Conservation (phyloP, 2,797 vertebrate species). For the Geotrypetes seraphini region DNA sequence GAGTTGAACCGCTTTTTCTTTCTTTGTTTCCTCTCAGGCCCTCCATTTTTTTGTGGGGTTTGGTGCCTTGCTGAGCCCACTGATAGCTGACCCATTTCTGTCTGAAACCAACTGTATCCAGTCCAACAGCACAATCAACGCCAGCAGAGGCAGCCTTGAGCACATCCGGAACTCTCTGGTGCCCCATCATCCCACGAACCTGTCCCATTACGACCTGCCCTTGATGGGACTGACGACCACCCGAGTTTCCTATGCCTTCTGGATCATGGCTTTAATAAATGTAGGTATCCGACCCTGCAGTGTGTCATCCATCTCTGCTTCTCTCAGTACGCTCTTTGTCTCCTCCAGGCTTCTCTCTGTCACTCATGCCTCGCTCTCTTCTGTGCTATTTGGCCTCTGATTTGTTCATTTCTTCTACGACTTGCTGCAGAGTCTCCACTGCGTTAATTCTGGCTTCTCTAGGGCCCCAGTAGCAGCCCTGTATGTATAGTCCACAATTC, state of each 20-base stretch:
- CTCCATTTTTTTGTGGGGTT: slow-evolving; percentile 91
- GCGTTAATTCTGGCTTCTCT: too few relatives aligned
- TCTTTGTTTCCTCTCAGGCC: slow-evolving; percentile 48
- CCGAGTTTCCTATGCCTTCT: slow-evolving; percentile 83
- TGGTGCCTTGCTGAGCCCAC: slow-evolving; percentile 81
- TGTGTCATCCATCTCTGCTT: too few relatives aligned
- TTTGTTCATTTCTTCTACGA: too few relatives aligned
- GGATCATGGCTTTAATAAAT: slow-evolving; percentile 94
- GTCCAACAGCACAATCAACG: slow-evolving; percentile 55
- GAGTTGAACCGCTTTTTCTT: too few relatives aligned
- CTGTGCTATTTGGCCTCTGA: too few relatives aligned
- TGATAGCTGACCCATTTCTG: slow-evolving; percentile 89
- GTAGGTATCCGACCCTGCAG: slow-evolving; percentile 63
- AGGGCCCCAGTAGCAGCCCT: too few relatives aligned
- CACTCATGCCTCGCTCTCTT: too few relatives aligned
- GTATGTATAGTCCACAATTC: too few relatives aligned
- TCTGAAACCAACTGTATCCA: slow-evolving; percentile 74
- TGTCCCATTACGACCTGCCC: slow-evolving; percentile 52
- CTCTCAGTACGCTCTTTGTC: neutral
- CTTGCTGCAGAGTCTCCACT: too few relatives aligned
- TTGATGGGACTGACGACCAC: slow-evolving; percentile 56
- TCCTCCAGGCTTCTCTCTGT: neutral
- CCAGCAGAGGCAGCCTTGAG: slow-evolving; percentile 45
- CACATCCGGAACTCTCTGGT: slow-evolving; percentile 64
- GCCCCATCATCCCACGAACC: slow-evolving; percentile 47